Evolutionary conservation across 2,113 vertebrate species (phyloP), one percentile per base, ranked within the genome.

Genomic region (Pachycephala philippinensis): DNA sequence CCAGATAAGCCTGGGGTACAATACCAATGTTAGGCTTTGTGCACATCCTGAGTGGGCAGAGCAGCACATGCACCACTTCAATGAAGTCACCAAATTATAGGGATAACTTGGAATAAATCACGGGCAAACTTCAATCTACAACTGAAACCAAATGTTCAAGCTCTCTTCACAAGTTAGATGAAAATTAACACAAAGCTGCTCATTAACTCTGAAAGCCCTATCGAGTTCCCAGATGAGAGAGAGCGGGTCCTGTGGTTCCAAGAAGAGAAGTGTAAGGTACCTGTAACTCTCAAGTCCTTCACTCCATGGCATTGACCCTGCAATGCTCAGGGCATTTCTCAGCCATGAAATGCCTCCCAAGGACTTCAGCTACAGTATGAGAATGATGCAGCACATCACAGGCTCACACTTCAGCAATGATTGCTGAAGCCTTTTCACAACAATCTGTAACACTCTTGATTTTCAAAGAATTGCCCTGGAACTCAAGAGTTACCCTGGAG

Each of bases 301-400:
- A 50, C 64, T 80, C 71, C 14, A 5, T 9, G 14, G 7, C 69
- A 50, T 3, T 60, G 65, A 50, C 70, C 65, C 54, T 60, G 26
- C 70, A 64, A 3, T 7, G 26, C 57, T 53, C 68, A 60, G 60
- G 61, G 35, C 39, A 39, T 7, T 52, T 66, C 77, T 94, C 70
- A 61, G n/a, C 1, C 57, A 31, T 2, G 1, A 52, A 47, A 0
- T 28, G 37, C 37, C 17, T 49, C 40, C 6, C 13, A 57, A 40
- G 35, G 13, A 40, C 44, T 37, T 44, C 49, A 80, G 78, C 89
- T 81, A 2, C 37, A 63, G 17, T 1, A 10, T 1, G 3, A 40
- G 39, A 68, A 66, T 1, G 31, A 33, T 14, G 21, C 24, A 87
- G 74, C 47, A 57, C 68, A 63, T 23, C 78, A 66, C 21, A 53